Conservation (phyloP, 2,797 vertebrate genomes). For the Coilia nasus region DNA sequence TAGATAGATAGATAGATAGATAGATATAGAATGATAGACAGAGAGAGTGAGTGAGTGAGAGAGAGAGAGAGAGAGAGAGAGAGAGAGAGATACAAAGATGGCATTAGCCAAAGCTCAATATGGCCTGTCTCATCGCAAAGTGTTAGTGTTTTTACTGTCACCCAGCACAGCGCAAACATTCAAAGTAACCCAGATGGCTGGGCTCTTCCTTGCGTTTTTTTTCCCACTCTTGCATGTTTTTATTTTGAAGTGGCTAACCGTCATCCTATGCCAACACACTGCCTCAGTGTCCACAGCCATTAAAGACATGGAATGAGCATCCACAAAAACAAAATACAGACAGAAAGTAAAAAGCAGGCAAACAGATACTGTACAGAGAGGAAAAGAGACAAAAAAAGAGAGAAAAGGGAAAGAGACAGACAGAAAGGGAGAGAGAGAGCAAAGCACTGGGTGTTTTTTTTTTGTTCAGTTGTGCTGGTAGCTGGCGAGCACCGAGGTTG, state of each 20-base stretch:
- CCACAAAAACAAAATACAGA: neutral
- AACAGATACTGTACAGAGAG: neutral
- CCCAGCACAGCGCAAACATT: slow-evolving; percentile 55
- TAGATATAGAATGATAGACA: neutral
- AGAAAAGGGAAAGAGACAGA: slow-evolving; percentile 36
- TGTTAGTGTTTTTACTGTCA: slow-evolving; percentile 65
- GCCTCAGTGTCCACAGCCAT: slow-evolving; percentile 41
- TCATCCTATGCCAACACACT: slow-evolving; percentile 43
- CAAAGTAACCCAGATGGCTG: slow-evolving; percentile 63
- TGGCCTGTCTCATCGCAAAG: slow-evolving; percentile 58
- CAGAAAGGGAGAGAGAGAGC: slow-evolving; percentile 53
- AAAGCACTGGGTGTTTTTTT: slow-evolving; percentile 57
- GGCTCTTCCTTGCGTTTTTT: slow-evolving; percentile 54
- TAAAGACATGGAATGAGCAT: slow-evolving; percentile 33
- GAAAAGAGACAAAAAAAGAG: neutral
- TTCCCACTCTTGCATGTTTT: neutral
- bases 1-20: neutral
- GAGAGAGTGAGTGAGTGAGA: slow-evolving; percentile 9
- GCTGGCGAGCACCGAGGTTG: slow-evolving; percentile 52
- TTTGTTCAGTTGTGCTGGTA: slow-evolving; percentile 33
- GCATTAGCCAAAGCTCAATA: slow-evolving; percentile 69
- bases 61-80: slow-evolving; percentile 26
- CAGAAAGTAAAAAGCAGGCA: neutral
- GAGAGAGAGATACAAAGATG: slow-evolving; percentile 22
- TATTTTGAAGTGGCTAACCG: slow-evolving; percentile 49